Evolutionary conservation across 2,888 invertebrate genomes (phyloP).

Genomic region (Myopa tessellatipennis): DNA sequence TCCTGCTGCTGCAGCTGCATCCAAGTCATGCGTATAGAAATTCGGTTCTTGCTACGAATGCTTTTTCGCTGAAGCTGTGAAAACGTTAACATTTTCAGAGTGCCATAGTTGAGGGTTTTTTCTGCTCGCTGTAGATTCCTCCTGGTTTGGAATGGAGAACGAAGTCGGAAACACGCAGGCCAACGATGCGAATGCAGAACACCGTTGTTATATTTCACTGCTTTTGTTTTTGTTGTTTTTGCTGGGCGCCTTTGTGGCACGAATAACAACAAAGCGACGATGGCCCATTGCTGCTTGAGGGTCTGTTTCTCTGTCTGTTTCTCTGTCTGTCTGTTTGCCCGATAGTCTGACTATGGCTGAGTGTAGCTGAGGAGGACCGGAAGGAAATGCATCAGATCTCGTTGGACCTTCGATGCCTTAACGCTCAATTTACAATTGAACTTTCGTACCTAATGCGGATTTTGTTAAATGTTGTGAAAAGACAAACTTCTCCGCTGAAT

Average conservation of each 20-base stretch:
- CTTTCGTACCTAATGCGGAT: constrained; percentile 1
- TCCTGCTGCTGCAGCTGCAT: background rate
- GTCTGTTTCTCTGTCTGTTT: background rate
- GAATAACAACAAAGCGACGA: background rate
- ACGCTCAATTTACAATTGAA: constrained; percentile 3
- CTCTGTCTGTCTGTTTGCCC: background rate
- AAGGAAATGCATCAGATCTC: background rate
- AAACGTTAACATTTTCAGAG: constrained; percentile 11
- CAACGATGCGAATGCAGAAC: background rate
- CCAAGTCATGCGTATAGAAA: constrained; percentile 24
- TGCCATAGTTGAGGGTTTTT: constrained; percentile 2
- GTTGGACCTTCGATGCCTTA: background rate
- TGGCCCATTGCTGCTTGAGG: background rate
- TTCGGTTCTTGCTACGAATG: constrained; percentile 1
- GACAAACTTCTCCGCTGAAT: constrained; percentile 11
- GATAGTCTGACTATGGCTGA: background rate
- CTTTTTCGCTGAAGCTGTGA: constrained; percentile 8
- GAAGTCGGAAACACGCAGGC: background rate
- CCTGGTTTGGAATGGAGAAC: constrained; percentile 17
- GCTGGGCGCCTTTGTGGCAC: background rate
- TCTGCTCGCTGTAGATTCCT: background rate
- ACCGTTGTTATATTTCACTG: constrained; percentile 13
- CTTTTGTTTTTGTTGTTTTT: constrained; percentile 13
- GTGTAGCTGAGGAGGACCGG: background rate
- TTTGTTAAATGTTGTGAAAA: constrained; percentile 33